Evolutionary conservation across 2,797 vertebrate genomes (phyloP), one percentile per base, ranked within the genome.

Genomic region (Lagocephalus sceleratus): DNA sequence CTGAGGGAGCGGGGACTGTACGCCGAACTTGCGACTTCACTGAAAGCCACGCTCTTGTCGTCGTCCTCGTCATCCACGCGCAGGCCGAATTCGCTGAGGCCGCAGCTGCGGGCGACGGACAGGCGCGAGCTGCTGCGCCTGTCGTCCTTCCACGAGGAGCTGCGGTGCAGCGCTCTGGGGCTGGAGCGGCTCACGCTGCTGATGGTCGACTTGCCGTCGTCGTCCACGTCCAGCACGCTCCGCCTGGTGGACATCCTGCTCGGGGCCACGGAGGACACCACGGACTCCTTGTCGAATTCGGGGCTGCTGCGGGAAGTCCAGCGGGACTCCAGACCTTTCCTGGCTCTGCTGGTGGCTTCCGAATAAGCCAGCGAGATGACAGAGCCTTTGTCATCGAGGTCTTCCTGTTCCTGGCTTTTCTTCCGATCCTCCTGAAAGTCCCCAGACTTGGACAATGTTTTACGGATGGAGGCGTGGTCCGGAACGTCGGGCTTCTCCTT

Each of bases 311-410:
- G 90, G 54, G 63, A 90, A 4, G 91, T 92, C 94, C 94, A 96
- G 17, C 93, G 92, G 42, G 94, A 93, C 68, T 95, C 94, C 68
- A 93, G 71, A 19, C 93, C 94, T 56, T 91, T 92, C 70, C 92
- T 84, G 6, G 92, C 89, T 9, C 89, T 87, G 80, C 90, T 88
- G 54, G 91, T 84, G 12, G 89, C 89, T 43, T 93, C 93, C 0
- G 94, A 94, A 55, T 95, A 94, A 14, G 93, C 92, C 42, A 88
- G 68, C 16, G 93, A 92, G 70, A 95, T 90, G 67, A 95, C 48
- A 0, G 94, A 93, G 21, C 87, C 75, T n/a, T 90, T 70, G 53
- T 93, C 93, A 0, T 89, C 92, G 0, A 76, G 51, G 46, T 95
- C 94, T 0, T 87, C 69, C 63, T 80, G 80, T 0, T 71, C 35